Conservation (phyloP, 2,888 invertebrate species). For the Phytoseiulus persimilis region DNA sequence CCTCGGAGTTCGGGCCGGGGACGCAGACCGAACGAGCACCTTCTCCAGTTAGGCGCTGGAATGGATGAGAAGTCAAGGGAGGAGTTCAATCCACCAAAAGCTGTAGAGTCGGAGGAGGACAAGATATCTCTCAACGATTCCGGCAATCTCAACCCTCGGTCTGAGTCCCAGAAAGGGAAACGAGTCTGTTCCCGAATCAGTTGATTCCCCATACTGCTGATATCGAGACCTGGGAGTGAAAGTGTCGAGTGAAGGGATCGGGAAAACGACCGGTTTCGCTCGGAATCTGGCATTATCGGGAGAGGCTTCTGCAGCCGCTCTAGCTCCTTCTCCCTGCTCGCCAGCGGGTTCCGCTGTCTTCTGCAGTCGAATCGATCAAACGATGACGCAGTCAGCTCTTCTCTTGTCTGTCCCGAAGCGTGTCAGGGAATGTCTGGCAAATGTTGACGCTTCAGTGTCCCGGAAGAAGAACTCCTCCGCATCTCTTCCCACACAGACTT, state of each 20-base stretch:
- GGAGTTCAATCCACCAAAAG: no score
- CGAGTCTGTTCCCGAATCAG: background rate
- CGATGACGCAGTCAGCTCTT: background rate
- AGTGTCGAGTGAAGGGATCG: background rate
- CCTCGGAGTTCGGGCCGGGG: background rate
- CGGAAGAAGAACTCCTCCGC: background rate
- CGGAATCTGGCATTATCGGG: background rate
- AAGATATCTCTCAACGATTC: no score
- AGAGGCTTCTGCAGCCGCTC: background rate
- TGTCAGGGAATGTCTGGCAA: background rate
- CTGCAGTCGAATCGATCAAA: background rate
- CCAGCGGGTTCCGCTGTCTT: background rate
- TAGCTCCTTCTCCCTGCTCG: no score
- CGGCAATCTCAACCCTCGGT: no score
- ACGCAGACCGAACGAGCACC: background rate
- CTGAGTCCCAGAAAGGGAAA: background rate
- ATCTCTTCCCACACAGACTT: background rate
- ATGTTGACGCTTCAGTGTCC: background rate
- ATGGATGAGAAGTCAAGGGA: no score
- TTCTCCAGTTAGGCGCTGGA: no score
- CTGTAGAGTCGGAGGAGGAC: no score
- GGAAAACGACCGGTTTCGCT: background rate
- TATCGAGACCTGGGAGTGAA: background rate
- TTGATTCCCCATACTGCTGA: background rate
- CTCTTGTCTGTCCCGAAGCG: background rate